Percentiles rank a stretch among this genome's conserved stretches.
Conservation (phyloP, 2,113 vertebrate species). For the Heterocephalus glaber region DNA sequence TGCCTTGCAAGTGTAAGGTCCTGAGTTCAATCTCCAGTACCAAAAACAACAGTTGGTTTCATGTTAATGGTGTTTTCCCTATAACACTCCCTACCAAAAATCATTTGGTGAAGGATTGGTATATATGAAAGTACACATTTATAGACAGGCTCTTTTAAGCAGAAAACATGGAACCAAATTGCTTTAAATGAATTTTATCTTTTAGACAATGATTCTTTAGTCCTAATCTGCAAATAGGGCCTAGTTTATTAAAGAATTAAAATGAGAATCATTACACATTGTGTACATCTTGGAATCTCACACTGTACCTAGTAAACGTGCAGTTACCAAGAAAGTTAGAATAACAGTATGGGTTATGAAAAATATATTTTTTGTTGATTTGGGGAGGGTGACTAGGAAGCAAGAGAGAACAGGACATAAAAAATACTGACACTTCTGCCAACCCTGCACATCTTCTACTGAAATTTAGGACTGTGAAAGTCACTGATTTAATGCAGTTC, state of each 20-base stretch:
- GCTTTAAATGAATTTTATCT: constrained; percentile 31
- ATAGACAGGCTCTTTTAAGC: background rate
- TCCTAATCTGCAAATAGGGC: background rate
- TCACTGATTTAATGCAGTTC: background rate
- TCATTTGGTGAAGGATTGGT: background rate
- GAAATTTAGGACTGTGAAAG: background rate
- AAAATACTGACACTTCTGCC: background rate
- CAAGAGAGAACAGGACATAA: background rate
- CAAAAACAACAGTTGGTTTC: background rate
- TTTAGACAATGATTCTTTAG: background rate
- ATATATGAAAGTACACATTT: background rate
- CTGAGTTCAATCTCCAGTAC: too few relatives aligned
- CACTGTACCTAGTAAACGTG: background rate
- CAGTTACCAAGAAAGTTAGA: background rate
- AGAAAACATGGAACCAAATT: background rate
- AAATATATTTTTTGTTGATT: background rate
- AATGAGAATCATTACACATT: background rate
- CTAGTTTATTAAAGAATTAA: background rate
- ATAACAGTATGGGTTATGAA: background rate
- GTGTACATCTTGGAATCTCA: background rate
- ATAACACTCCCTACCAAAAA: background rate
- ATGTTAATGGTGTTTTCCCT: background rate
- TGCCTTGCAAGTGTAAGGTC: too few relatives aligned
- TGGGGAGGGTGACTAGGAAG: background rate
- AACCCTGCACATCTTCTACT: background rate